Conservation (phyloP, 2,797 vertebrate genomes). For the Pogoniulus pusillus region DNA sequence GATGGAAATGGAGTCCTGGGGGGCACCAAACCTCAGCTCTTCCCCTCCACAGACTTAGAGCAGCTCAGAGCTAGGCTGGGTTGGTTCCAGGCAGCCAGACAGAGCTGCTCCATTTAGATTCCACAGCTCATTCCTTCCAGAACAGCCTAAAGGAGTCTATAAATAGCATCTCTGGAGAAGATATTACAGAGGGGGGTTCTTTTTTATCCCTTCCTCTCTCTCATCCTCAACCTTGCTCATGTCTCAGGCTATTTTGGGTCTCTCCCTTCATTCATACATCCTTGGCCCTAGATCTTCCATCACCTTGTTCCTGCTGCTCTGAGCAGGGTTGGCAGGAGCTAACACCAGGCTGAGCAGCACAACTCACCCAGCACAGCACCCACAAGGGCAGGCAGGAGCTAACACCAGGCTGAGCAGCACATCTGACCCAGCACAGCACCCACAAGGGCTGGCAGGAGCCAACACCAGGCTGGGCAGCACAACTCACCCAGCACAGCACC, state of each 20-base stretch:
- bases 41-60: fast-evolving
- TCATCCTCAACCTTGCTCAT: background rate
- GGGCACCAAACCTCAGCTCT: background rate
- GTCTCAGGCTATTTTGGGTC: constrained; percentile 45
- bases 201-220: background rate
- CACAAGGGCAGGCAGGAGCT: background rate
- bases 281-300: background rate
- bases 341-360: fast-evolving
- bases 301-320: fast-evolving
- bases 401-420: fast-evolving
- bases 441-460: too few relatives aligned
- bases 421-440: background rate
- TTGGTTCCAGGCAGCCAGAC: background rate
- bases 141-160: background rate
- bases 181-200: constrained; percentile 15
- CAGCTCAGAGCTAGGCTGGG: too few relatives aligned
- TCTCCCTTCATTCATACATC: background rate
- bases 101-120: background rate
- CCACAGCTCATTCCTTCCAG: background rate
- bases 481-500: too few relatives aligned
- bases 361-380: background rate
- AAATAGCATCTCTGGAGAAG: constrained; percentile 42
- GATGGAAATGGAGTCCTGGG: too few relatives aligned
- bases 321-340: background rate
- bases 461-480: too few relatives aligned